phyloP scores from a whole-genome alignment of 2,113 vertebrate species.

The Falcunculus frontatus region DNA sequence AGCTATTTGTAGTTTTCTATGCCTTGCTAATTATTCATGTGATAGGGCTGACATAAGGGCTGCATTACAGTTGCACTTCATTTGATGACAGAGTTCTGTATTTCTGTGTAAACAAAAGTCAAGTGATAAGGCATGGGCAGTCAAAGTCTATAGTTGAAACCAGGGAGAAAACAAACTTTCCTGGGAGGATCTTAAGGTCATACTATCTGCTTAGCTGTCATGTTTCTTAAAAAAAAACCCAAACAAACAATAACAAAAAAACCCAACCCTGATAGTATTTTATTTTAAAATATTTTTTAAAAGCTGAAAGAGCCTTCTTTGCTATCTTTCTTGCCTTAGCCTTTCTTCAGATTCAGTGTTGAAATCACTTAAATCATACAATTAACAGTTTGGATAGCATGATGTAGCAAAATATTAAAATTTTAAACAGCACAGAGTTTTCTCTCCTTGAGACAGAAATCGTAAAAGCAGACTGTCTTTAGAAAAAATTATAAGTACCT shows the following conservation, averaged over 20 bases:
- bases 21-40: conserved; percentile 29
- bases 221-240: not conserved
- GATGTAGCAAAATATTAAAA: not conserved
- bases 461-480: not conserved
- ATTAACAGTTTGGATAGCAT: not conserved
- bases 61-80: not conserved
- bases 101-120: conserved; percentile 39
- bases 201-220: not conserved
- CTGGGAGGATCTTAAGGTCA: not conserved
- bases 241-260: not conserved
- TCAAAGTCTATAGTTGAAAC: conserved; percentile 4
- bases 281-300: not conserved
- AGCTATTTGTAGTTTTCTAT: not conserved
- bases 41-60: conserved; percentile 17
- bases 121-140: not conserved
- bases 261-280: not conserved
- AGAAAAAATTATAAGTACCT: not conserved
- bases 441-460: not conserved
- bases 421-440: not conserved
- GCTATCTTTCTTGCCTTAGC: not conserved
- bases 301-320: not conserved
- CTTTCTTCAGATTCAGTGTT: not conserved
- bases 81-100: conserved; percentile 18
- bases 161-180: not conserved
- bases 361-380: not conserved